Percentiles rank a stretch among this genome's conserved stretches.
Evolutionary conservation across 2,113 vertebrate genomes (phyloP).

Genomic region (Pelvicachromis taeniatus): DNA sequence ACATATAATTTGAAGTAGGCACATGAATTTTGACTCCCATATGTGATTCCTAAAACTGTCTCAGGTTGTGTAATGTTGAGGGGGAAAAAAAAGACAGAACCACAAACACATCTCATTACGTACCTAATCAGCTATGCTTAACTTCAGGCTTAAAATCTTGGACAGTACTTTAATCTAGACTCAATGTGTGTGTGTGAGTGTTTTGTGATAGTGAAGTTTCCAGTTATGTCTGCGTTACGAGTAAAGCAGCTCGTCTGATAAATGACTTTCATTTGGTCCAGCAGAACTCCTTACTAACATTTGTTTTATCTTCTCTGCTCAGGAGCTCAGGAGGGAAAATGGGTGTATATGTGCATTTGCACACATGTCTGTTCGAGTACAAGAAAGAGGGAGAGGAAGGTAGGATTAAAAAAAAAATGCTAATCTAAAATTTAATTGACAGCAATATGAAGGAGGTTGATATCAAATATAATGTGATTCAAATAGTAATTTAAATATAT

Average conservation of each 20-base stretch:
- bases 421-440: conserved; percentile 34
- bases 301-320: conserved; percentile 55
- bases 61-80: background rate
- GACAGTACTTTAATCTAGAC: conserved; percentile 32
- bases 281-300: conserved; percentile 54
- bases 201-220: background rate
- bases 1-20: background rate
- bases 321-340: conserved; percentile 39
- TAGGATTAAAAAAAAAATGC: background rate
- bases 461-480: conserved; percentile 4
- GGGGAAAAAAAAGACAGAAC: background rate
- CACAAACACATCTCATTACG: conserved; percentile 29
- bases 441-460: conserved; percentile 25
- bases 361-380: background rate
- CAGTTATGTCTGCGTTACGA: conserved; percentile 1
- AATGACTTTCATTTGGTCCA: conserved; percentile 60
- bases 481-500: background rate
- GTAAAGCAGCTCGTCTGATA: conserved; percentile 47
- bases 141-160: conserved; percentile 24
- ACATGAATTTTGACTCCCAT: background rate
- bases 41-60: background rate
- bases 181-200: background rate
- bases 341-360: background rate
- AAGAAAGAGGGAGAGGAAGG: background rate
- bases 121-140: conserved; percentile 49